Conservation (phyloP, 1,140 invertebrate species). For the Neocloeon triangulifer region DNA sequence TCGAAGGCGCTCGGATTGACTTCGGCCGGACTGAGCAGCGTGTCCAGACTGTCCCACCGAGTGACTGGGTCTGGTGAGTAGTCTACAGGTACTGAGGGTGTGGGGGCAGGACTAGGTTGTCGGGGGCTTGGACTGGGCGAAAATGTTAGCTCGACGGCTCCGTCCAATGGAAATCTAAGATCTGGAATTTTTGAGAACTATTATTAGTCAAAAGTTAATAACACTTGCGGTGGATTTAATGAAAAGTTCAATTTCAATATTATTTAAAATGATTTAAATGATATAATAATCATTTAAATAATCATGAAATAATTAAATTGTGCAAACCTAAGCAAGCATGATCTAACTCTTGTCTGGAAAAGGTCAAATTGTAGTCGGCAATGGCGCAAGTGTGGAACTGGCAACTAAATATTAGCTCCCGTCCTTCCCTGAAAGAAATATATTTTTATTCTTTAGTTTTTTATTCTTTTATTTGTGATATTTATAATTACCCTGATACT, state of each 20-base stretch:
- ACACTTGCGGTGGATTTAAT: too few relatives aligned
- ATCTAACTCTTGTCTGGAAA: conserved; percentile 68
- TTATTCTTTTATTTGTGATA: background rate
- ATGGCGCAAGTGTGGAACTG: conserved; percentile 88
- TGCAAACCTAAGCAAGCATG: conserved; percentile 44
- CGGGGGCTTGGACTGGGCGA: conserved; percentile 30
- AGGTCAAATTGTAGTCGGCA: conserved; percentile 54
- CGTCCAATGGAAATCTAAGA: conserved; percentile 45
- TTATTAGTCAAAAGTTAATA: too few relatives aligned
- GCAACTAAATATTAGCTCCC: conserved; percentile 42
- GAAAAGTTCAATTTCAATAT: background rate
- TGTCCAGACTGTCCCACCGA: conserved; percentile 63
- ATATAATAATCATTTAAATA: too few relatives aligned
- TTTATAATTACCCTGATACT: too few relatives aligned
- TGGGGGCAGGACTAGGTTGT: conserved; percentile 39
- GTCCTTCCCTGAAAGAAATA: background rate
- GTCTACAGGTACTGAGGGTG: conserved; percentile 38
- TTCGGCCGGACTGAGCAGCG: conserved; percentile 23
- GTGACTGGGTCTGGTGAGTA: conserved; percentile 43
- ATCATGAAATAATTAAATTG: too few relatives aligned
- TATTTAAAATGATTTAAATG: too few relatives aligned
- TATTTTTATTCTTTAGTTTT: background rate
- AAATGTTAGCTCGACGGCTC: conserved; percentile 66
- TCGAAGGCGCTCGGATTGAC: too few relatives aligned
- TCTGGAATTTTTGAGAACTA: too few relatives aligned